These are phyloP conservation scores for Drosophila buzzatii DNA, from an alignment of 2,888 invertebrate genomes.

Conservation along the genomic window DNA sequence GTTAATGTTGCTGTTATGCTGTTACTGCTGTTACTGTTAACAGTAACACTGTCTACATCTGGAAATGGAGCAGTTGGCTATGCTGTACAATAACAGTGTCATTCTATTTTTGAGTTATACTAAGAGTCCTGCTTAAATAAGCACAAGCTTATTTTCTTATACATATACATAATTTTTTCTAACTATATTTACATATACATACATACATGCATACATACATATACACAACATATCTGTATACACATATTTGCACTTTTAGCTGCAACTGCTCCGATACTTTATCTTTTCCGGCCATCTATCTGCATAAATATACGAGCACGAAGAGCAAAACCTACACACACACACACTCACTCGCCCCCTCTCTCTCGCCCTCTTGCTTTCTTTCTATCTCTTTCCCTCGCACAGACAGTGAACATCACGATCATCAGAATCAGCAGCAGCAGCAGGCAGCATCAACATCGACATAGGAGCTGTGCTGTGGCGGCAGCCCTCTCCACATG, in stretches of 20 bases:
- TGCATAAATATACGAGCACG: constrained; percentile 72
- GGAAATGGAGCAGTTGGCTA: background rate
- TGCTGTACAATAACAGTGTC: background rate
- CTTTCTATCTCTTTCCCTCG: background rate
- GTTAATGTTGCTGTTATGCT: background rate
- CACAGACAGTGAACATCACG: constrained; percentile 17
- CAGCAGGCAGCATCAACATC: constrained; percentile 56
- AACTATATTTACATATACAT: background rate
- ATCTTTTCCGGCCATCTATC: constrained; percentile 82
- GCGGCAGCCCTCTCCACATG: constrained; percentile 71
- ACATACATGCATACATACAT: background rate
- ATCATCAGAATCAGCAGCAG: constrained; percentile 53
- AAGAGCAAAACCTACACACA: constrained; percentile 24
- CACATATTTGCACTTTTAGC: constrained; percentile 52
- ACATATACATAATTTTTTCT: background rate
- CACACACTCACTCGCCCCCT: constrained; percentile 6
- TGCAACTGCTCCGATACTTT: constrained; percentile 62
- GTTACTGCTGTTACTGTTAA: no score
- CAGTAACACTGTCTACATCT: background rate
- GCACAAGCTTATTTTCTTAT: background rate
- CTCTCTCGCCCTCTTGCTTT: background rate
- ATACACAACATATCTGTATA: background rate
- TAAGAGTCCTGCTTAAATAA: constrained; percentile 6
- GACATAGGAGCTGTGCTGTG: constrained; percentile 46
- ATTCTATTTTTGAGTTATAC: background rate